These are phyloP conservation scores for Platycercus adscitus DNA, from an alignment of 2,113 vertebrate genomes.

Conservation along the genomic window DNA sequence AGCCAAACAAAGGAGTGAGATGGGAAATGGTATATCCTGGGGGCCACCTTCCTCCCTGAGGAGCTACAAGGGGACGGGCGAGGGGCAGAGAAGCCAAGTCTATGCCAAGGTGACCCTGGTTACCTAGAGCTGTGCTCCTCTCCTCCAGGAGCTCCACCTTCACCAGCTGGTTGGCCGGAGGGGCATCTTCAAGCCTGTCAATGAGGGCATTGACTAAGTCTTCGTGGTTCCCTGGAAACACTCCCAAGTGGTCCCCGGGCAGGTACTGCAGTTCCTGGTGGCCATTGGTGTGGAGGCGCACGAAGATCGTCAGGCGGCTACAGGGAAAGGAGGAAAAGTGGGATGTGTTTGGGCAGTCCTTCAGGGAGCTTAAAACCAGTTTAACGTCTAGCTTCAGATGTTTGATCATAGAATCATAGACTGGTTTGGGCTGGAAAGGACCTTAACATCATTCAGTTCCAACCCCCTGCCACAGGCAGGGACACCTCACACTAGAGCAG, in stretches of 20 bases:
- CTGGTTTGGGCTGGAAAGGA: background rate
- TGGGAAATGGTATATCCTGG: background rate
- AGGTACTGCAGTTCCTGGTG: slow-evolving; percentile 88
- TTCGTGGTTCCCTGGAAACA: slow-evolving; percentile 94
- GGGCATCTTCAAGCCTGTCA: slow-evolving; percentile 90
- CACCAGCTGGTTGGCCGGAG: slow-evolving; percentile 91
- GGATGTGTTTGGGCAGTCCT: background rate
- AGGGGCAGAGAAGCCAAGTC: background rate
- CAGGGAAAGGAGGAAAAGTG: background rate
- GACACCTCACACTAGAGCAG: background rate
- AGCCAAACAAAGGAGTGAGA: background rate
- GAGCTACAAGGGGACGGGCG: background rate
- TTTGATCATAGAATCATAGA: background rate
- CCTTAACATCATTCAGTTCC: background rate
- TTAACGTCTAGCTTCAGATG: background rate
- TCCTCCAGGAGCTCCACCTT: slow-evolving; percentile 96
- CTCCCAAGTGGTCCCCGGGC: slow-evolving; percentile 93
- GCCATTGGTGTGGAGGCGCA: slow-evolving; percentile 90
- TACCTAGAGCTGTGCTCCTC: slow-evolving; percentile 92
- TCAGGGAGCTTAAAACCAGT: accelerated
- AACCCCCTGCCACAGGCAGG: background rate
- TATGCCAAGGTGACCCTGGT: accelerated
- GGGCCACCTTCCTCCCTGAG: background rate
- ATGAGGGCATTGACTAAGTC: slow-evolving; percentile 91
- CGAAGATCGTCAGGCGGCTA: slow-evolving; percentile 93